A percentile compares a stretch with the other conserved stretches of the same genome.
Evolutionary conservation across 2,113 vertebrate genomes (phyloP).

Genomic region (Craseonycteris thonglongyai): DNA sequence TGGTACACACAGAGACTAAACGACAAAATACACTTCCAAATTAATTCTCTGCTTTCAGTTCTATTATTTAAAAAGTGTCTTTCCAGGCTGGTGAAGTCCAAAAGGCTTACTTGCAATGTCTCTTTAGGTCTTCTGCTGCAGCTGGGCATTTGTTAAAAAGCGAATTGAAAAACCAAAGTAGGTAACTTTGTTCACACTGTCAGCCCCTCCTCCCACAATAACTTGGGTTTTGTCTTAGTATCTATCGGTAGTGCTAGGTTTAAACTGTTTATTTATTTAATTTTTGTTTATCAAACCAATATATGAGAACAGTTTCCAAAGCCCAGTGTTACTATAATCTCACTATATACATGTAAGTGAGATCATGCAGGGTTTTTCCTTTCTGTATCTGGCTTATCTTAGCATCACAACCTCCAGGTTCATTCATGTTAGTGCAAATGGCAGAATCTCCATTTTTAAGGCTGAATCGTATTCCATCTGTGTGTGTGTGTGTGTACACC

Average conservation of each 20-base stretch:
- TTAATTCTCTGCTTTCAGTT: background rate
- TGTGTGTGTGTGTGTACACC: too few species aligned
- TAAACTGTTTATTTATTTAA: background rate
- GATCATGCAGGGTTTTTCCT: background rate
- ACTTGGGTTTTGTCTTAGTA: background rate
- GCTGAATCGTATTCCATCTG: background rate
- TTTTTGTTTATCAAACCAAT: background rate
- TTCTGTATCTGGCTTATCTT: background rate
- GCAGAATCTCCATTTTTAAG: background rate
- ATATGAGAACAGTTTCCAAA: background rate
- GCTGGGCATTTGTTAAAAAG: background rate
- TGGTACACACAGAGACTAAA: background rate
- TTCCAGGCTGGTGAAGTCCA: background rate
- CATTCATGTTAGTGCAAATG: background rate
- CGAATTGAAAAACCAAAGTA: background rate
- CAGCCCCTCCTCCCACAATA: background rate
- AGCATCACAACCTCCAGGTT: background rate
- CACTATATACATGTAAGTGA: background rate
- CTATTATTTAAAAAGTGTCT: background rate
- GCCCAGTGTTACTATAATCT: too few species aligned
- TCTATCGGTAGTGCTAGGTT: background rate
- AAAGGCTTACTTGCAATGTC: background rate
- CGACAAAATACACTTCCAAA: background rate
- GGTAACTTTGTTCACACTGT: background rate
- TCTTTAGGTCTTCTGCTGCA: background rate